Evolutionary conservation across 2,888 invertebrate genomes (phyloP).

Genomic region (Limnephilus rhombicus): DNA sequence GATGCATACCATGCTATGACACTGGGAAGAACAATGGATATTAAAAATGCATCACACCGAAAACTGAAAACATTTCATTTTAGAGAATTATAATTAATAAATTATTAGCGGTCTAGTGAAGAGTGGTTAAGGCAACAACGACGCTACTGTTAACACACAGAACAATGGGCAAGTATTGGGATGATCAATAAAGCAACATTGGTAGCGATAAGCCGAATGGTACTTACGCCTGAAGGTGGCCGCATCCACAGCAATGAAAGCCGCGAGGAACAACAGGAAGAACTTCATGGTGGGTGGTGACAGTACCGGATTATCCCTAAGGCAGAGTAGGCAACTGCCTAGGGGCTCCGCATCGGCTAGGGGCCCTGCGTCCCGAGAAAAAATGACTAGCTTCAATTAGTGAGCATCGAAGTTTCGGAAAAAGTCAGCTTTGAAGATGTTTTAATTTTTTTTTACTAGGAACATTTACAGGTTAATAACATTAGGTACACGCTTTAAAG

Average conservation of each 20-base stretch:
- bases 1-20: neutral
- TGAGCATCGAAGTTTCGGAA: no score
- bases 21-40: neutral
- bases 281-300: slow-evolving; percentile 57
- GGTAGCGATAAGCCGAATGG: neutral
- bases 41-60: neutral
- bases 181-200: neutral
- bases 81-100: neutral
- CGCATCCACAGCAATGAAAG: slow-evolving; percentile 50
- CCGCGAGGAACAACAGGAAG: slow-evolving; percentile 49
- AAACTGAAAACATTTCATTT: neutral
- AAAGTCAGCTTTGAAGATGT: no score
- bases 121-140: neutral
- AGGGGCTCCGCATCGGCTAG: no score
- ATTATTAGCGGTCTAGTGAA: neutral
- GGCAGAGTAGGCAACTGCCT: no score
- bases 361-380: no score
- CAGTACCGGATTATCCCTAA: no score
- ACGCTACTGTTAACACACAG: neutral
- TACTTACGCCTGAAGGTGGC: slow-evolving; percentile 65
- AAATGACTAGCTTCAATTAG: no score
- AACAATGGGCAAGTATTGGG: neutral
- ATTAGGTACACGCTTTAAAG: no score
- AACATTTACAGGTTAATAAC: no score
- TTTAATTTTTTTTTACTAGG: no score